A percentile compares a stretch with the other conserved stretches of the same genome.
These are phyloP conservation scores for Haliclona indistincta DNA, from an alignment of 37 sponge, comb jelly and placozoan genomes.

Conservation along the genomic window DNA sequence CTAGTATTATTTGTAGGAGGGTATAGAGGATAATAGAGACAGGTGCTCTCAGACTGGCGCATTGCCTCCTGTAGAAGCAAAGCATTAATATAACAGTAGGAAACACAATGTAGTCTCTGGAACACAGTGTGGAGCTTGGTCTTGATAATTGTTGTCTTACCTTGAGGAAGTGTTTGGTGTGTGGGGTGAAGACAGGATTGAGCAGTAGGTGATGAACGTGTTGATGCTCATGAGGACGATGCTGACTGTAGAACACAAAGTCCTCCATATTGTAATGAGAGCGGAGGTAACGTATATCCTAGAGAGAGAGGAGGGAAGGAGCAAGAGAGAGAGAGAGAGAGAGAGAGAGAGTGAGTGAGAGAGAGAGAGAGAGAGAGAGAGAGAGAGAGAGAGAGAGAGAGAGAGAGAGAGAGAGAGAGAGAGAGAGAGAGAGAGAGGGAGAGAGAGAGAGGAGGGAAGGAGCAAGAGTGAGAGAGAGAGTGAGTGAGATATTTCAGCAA, in stretches of 20 bases:
- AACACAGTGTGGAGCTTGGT: background rate
- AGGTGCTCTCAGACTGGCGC: conserved; percentile 65
- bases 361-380: background rate
- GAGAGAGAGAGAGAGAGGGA: background rate
- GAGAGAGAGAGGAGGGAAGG: background rate
- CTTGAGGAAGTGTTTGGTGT: conserved; percentile 86
- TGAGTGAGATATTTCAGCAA: too few relatives aligned
- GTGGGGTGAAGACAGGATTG: conserved; percentile 81
- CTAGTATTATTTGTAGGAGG: too few relatives aligned
- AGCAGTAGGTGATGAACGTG: conserved; percentile 84
- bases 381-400: background rate
- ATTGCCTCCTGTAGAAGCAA: conserved; percentile 63
- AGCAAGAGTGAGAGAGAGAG: background rate
- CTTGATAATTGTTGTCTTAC: conserved; percentile 14
- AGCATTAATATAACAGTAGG: background rate
- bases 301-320: background rate
- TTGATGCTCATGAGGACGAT: conserved; percentile 81
- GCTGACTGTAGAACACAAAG: conserved; percentile 90
- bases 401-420: background rate
- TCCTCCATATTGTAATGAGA: conserved; percentile 95
- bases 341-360: background rate
- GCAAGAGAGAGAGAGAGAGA: too few relatives aligned
- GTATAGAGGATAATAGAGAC: conserved; percentile 86
- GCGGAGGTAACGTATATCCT: conserved; percentile 82
- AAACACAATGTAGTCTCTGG: background rate